These are phyloP conservation scores for Pangasius mekongensis DNA, from an alignment of 2,797 vertebrate species.

Conservation along the genomic window DNA sequence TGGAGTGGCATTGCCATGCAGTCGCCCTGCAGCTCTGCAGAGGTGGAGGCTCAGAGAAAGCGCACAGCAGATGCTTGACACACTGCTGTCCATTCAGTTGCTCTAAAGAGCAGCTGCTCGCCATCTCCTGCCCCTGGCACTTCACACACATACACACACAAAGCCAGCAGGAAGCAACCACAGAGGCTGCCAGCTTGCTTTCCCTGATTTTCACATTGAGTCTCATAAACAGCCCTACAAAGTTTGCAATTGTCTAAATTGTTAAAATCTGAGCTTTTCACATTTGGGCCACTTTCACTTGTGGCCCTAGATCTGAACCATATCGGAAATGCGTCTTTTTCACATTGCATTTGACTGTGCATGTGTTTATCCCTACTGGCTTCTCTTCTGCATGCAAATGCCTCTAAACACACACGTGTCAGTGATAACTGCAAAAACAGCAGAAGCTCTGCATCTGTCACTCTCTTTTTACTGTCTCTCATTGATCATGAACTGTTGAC, in stretches of 20 bases:
- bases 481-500: not conserved
- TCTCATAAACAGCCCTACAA: constrained; percentile 44
- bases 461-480: not conserved
- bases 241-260: constrained; percentile 29
- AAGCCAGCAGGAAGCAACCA: constrained; percentile 31
- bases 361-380: constrained; percentile 10
- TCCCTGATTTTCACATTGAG: constrained; percentile 35
- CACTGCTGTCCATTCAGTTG: constrained; percentile 79
- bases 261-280: constrained; percentile 1
- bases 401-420: not conserved
- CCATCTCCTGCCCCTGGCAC: constrained; percentile 73
- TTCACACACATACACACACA: constrained; percentile 34
- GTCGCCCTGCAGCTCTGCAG: constrained; percentile 45
- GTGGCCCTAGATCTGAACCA: not conserved
- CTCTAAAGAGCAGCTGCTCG: constrained; percentile 80
- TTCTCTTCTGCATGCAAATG: not conserved
- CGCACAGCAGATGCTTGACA: constrained; percentile 76
- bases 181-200: constrained; percentile 29
- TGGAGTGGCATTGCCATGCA: constrained; percentile 37
- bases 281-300: constrained; percentile 2
- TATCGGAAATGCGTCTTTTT: constrained; percentile 5
- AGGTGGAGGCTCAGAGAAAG: constrained; percentile 48
- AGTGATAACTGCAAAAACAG: not conserved
- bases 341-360: not conserved
- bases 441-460: not conserved